Conservation (phyloP, 1,140 invertebrate genomes). For the Trichomalopsis sarcophagae region DNA sequence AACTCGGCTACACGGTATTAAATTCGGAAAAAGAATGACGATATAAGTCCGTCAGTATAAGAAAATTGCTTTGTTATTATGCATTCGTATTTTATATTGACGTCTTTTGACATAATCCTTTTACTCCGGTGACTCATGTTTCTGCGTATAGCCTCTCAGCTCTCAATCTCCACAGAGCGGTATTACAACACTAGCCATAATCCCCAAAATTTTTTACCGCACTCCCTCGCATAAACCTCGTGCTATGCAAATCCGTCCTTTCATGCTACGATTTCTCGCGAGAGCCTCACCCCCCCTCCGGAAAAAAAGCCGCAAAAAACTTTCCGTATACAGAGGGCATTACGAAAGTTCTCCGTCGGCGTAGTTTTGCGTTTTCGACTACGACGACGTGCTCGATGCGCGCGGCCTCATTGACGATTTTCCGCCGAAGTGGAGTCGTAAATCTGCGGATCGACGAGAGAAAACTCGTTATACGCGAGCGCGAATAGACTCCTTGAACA, state of each 20-base stretch:
- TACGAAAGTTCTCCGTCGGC: neutral
- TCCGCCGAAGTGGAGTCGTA: conserved; percentile 3
- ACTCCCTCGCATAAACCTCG: neutral
- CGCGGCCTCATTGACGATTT: conserved; percentile 6
- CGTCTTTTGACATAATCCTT: neutral
- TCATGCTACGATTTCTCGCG: neutral
- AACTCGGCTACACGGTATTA: neutral
- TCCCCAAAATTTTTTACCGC: neutral
- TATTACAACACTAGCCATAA: neutral
- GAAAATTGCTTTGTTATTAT: neutral
- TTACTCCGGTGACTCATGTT: neutral
- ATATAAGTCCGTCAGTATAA: neutral
- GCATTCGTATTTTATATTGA: neutral
- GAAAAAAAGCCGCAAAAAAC: neutral
- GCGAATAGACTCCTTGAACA: neutral
- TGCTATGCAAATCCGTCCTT: neutral
- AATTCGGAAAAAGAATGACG: neutral
- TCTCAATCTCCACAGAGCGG: neutral
- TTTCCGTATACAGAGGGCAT: neutral
- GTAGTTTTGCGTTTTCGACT: neutral
- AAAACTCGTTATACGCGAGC: conserved; percentile 5
- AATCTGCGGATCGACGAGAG: conserved; percentile 11
- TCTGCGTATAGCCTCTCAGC: neutral
- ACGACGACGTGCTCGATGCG: neutral
- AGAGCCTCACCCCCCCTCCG: too few species aligned